A percentile compares a stretch with the other conserved stretches of the same genome.
These are phyloP conservation scores for Odiellus spinosus DNA, from an alignment of 2,888 invertebrate species.

Conservation along the genomic window DNA sequence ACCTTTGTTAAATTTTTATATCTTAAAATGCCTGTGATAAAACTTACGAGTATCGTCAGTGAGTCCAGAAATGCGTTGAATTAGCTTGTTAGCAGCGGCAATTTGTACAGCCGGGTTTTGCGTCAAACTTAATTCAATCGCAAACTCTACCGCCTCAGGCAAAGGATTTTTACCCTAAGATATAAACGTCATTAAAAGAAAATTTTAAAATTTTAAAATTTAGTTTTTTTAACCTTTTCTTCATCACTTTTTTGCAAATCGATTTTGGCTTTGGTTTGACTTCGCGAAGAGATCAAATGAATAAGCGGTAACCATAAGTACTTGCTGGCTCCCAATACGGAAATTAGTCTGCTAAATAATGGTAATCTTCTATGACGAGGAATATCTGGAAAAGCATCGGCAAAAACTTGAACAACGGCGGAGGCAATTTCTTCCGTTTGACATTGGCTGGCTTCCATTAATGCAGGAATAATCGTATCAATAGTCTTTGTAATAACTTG, in stretches of 20 bases:
- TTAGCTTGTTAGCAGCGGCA: too few relatives aligned
- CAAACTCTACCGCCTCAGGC: not conserved
- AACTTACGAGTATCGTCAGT: too few relatives aligned
- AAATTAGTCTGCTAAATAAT: constrained; percentile 51
- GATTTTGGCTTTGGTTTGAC: constrained; percentile 43
- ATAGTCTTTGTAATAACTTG: constrained; percentile 80
- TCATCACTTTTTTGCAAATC: constrained; percentile 46
- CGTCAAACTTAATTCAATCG: constrained; percentile 7
- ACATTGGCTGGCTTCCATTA: constrained; percentile 40
- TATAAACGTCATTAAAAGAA: too few relatives aligned
- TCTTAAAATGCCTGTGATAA: too few relatives aligned
- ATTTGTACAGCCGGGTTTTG: constrained; percentile 30
- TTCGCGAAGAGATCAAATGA: constrained; percentile 32
- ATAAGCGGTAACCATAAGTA: constrained; percentile 34
- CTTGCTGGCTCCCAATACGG: constrained; percentile 40
- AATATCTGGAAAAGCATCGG: constrained; percentile 75
- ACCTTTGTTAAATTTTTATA: too few relatives aligned
- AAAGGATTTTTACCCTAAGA: not conserved
- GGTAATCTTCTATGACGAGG: constrained; percentile 77
- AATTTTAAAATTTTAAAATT: not conserved
- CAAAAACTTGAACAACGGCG: constrained; percentile 64
- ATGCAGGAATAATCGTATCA: constrained; percentile 71
- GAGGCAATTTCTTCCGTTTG: constrained; percentile 9
- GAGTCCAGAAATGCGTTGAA: too few relatives aligned
- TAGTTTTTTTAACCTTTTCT: not conserved